phyloP scores from a whole-genome alignment of 2,113 vertebrate genomes.

The Tichodroma muraria region DNA sequence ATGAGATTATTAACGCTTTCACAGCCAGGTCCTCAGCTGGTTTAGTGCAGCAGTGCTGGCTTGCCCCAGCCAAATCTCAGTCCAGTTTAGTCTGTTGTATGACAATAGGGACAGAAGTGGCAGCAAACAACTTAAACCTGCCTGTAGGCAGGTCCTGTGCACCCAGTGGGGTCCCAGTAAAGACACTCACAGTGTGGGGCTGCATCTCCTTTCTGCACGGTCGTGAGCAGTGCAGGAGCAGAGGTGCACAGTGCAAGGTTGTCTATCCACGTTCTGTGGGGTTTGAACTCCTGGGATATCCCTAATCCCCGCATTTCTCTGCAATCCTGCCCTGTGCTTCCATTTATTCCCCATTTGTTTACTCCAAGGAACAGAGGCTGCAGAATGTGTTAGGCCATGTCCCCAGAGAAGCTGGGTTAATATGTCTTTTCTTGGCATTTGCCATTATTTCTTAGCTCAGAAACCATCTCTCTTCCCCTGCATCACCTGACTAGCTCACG shows the following conservation, averaged over 20 bases:
- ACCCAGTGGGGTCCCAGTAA: neutral
- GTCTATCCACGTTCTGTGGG: accelerated
- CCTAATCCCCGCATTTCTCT: neutral
- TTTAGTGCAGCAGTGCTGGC: neutral
- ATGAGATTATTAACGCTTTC: neutral
- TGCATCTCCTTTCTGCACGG: neutral
- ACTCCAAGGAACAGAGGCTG: constrained; percentile 17
- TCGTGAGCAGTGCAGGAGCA: neutral
- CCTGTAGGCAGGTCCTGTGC: neutral
- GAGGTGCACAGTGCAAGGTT: neutral
- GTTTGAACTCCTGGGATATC: neutral
- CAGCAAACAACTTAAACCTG: neutral
- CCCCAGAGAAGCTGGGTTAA: constrained; percentile 18
- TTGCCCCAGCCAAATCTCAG: neutral
- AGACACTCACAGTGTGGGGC: neutral
- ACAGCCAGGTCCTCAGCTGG: neutral
- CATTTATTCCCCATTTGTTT: neutral
- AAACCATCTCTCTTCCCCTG: neutral
- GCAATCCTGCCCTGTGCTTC: neutral
- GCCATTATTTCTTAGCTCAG: neutral
- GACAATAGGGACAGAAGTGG: neutral
- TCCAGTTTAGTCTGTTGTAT: neutral
- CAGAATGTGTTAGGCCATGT: neutral
- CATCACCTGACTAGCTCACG: neutral
- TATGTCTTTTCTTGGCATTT: neutral